Evolutionary conservation across 2,113 vertebrate genomes (phyloP), one percentile per base, ranked within the genome.

Genomic region (Panurus biarmicus): DNA sequence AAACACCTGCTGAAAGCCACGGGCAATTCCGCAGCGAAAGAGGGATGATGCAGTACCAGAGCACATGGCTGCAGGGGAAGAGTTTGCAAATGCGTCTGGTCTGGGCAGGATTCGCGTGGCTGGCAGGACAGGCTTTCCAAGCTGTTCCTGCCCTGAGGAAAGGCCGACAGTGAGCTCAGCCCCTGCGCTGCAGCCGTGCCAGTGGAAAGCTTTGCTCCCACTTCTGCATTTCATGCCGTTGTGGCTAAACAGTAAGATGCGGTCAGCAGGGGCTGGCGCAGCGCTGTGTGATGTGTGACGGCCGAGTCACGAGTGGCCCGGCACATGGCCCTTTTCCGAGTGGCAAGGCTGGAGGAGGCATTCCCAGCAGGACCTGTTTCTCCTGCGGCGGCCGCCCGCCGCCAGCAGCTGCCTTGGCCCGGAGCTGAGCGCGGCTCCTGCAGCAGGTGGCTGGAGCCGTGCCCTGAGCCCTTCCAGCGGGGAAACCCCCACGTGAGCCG

Each of bases 391-490:
- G 77, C 67, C 42, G 48, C 74, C 47, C 0, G 6, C 53, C 0
- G 3, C 42, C 61, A 0, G 72, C 85, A 95, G 94, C 92, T 95
- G 91, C 70, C 93, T 19, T 4, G 77, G 94, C 83, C 26, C 2
- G 0, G 82, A 28, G 84, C 70, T 17, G 47, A 82, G 83, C 14
- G 2, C 9, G 9, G 75, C 61, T 64, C 53, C 58, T 9, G 12
- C 62, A 66, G 95, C 96, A 97, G 94, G 90, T 95, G 96, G 3
- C 89, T 94, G 93, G 87, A 67, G 10, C 62, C 3, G 1, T 58
- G 95, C 90, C 95, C 77, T 45, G 88, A 83, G 87, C 64, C 42
- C 74, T 76, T 84, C 71, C 91, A 85, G 58, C 4, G 2, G 79
- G 71, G 71, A 87, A 78, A 70, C 35, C 74, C 75, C 66, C 13